phyloP scores from a whole-genome alignment of 2,797 vertebrate genomes.

The Triplophysa yarkandensis region DNA sequence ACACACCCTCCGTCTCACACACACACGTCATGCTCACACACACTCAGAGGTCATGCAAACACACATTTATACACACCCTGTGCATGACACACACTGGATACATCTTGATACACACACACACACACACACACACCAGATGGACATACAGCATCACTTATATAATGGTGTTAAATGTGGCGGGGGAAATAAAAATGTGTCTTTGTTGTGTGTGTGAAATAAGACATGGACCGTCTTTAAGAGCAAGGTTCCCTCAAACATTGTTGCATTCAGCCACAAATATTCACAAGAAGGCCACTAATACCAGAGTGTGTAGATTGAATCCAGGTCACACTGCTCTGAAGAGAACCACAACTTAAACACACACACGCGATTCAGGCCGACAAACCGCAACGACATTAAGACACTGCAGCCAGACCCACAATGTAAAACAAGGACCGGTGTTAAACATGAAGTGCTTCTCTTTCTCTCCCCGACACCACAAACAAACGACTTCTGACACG shows the following conservation, averaged over 20 bases:
- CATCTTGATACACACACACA: conserved; percentile 22
- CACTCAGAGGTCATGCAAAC: conserved; percentile 19
- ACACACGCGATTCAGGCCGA: conserved; percentile 43
- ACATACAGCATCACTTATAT: neutral
- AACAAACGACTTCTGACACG: conserved; percentile 43
- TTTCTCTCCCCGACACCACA: conserved; percentile 44
- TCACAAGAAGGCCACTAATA: conserved; percentile 43
- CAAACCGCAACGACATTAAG: conserved; percentile 51
- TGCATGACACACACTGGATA: conserved; percentile 23
- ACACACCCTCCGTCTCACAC: conserved; percentile 77
- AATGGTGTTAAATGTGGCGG: neutral
- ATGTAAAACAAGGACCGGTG: conserved; percentile 46
- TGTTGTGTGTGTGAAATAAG: neutral
- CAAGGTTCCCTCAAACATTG: neutral
- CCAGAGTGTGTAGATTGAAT: conserved; percentile 30
- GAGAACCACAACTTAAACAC: conserved; percentile 46
- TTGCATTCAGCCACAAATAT: conserved; percentile 20
- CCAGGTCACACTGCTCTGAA: conserved; percentile 41
- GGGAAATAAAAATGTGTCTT: neutral
- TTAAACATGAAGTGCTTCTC: conserved; percentile 46
- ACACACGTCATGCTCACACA: conserved; percentile 50
- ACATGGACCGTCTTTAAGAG: neutral
- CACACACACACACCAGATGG: conserved; percentile 31
- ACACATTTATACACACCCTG: conserved; percentile 36
- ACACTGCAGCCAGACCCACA: conserved; percentile 52